Evolutionary conservation across 2,113 vertebrate genomes (phyloP).

Genomic region (Potamarius usumacintae): DNA sequence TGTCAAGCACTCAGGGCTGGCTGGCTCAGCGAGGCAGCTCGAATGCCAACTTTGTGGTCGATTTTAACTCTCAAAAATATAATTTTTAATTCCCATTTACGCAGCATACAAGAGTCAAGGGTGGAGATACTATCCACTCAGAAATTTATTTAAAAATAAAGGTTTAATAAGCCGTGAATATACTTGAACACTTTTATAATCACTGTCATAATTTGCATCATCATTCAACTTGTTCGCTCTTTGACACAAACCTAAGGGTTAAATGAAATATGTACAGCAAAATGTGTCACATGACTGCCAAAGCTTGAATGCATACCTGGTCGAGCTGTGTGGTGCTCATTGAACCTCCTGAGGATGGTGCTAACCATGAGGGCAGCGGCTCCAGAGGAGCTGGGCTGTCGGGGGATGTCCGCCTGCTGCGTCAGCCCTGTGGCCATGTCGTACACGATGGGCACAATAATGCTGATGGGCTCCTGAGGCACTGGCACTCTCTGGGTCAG

Average conservation of each 20-base stretch:
- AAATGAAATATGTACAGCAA: not conserved
- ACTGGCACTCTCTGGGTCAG: constrained; percentile 92
- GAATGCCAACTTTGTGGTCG: no score
- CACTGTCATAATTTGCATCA: not conserved
- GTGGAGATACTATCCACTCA: no score
- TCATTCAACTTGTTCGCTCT: not conserved
- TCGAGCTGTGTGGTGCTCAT: constrained; percentile 93
- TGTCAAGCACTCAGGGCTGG: no score
- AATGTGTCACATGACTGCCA: not conserved
- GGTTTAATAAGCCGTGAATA: not conserved
- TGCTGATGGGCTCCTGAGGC: constrained; percentile 90
- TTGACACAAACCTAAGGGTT: not conserved
- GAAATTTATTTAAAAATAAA: no score
- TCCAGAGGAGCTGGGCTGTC: constrained; percentile 96
- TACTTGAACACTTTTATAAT: not conserved
- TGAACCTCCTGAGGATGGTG: constrained; percentile 97
- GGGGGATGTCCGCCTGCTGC: constrained; percentile 97
- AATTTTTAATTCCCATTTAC: no score
- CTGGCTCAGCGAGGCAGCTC: no score
- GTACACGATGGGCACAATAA: constrained; percentile 98
- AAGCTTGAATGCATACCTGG: constrained; percentile 69
- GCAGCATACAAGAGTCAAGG: no score
- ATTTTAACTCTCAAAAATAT: no score
- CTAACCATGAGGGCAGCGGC: constrained; percentile 96
- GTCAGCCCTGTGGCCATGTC: constrained; percentile 98